Percentiles rank a stretch among this genome's conserved stretches.
These are phyloP conservation scores for Nephrotoma appendiculata DNA, from an alignment of 2,888 invertebrate species.

Conservation along the genomic window DNA sequence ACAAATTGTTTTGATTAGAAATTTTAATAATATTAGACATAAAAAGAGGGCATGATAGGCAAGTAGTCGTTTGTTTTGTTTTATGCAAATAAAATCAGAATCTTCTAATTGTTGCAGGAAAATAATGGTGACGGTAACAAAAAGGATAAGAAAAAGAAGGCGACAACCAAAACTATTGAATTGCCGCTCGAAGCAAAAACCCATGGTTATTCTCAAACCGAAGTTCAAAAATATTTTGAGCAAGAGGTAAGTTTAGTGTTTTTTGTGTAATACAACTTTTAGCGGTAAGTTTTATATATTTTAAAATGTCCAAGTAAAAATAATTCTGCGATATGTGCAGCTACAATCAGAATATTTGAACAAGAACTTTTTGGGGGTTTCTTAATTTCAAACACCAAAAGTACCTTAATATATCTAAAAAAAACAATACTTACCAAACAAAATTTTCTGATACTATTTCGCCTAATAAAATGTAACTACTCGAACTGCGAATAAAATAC, in stretches of 20 bases:
- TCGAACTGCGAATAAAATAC: no score
- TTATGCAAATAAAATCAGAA: background rate
- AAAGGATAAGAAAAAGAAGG: conserved; percentile 61
- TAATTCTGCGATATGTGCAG: background rate
- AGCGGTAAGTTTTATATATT: conserved; percentile 2
- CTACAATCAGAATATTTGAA: no score
- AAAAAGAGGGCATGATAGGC: background rate
- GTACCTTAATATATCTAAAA: no score
- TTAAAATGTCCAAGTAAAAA: background rate
- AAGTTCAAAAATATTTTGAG: conserved; percentile 61
- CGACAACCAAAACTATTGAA: conserved; percentile 65
- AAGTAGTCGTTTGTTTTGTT: background rate
- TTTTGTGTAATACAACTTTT: background rate
- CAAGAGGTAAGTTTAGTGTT: conserved; percentile 46
- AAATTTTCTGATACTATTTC: no score
- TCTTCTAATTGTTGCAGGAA: conserved; percentile 26
- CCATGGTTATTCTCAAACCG: conserved; percentile 53
- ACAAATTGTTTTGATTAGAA: background rate
- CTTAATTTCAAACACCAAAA: no score
- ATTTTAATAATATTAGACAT: background rate
- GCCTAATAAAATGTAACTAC: no score
- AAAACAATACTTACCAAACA: no score
- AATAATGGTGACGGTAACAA: conserved; percentile 33
- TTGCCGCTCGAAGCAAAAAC: conserved; percentile 67
- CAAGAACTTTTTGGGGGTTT: no score